A percentile compares a stretch with the other conserved stretches of the same genome.
These are phyloP conservation scores for Morbakka virulenta DNA, from an alignment of 30 jellyfish, hydroid and myxozoan species.

Conservation along the genomic window DNA sequence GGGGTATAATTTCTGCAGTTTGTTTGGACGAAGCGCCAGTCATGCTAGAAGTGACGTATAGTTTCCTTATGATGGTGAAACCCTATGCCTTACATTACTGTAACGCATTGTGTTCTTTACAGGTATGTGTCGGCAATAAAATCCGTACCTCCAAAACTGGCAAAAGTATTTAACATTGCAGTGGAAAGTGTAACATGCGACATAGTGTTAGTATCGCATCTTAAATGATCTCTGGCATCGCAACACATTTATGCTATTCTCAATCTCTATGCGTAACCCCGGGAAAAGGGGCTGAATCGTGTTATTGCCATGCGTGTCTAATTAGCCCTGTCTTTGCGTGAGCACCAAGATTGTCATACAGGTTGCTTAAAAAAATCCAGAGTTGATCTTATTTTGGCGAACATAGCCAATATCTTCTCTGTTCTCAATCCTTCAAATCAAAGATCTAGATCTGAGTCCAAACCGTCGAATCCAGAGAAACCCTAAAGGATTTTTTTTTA, in stretches of 20 bases:
- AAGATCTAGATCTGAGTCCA: no score
- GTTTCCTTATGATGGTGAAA: not conserved
- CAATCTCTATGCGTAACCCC: not conserved
- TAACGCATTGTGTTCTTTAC: not conserved
- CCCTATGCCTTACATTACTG: not conserved
- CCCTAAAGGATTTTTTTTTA: no score
- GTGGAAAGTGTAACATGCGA: not conserved
- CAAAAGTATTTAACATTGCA: not conserved
- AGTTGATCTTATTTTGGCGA: not conserved
- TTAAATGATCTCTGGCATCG: not conserved
- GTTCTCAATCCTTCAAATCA: not conserved
- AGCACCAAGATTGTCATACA: not conserved
- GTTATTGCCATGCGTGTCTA: not conserved
- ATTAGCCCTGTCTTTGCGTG: not conserved
- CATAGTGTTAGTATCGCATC: not conserved
- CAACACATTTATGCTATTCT: not conserved
- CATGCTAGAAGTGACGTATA: not conserved
- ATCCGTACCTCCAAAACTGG: not conserved
- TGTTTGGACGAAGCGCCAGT: not conserved
- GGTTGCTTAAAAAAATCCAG: no score
- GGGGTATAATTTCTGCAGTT: not conserved
- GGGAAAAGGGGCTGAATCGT: not conserved
- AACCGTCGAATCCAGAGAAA: no score
- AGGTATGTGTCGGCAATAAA: not conserved
- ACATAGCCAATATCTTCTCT: not conserved